These are phyloP conservation scores for Pseudomyrmex pallidus DNA, from an alignment of 1,140 invertebrate genomes.

Conservation along the genomic window DNA sequence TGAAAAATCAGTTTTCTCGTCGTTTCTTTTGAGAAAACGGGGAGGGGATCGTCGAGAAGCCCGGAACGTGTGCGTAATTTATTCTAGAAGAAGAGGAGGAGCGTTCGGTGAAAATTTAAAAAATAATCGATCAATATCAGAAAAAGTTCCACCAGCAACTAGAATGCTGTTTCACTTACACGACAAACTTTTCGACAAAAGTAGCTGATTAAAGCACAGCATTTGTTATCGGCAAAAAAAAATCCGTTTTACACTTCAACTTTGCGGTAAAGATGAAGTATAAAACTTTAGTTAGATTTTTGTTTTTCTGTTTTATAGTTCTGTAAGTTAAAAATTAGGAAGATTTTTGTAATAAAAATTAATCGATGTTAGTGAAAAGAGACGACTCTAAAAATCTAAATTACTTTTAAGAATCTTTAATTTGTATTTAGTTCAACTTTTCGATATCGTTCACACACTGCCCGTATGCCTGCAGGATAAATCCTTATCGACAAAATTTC, in stretches of 20 bases:
- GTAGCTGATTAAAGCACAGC: too few species aligned
- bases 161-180: too few species aligned
- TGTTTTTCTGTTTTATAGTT: background rate
- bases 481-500: background rate
- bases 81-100: background rate
- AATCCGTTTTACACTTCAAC: too few species aligned
- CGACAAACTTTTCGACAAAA: too few species aligned
- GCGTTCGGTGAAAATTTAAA: background rate
- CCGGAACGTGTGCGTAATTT: background rate
- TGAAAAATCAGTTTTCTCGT: slow-evolving; percentile 48
- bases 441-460: background rate
- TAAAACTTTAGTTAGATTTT: background rate
- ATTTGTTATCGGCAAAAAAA: too few species aligned
- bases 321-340: background rate
- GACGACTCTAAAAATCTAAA: background rate
- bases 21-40: slow-evolving; percentile 9
- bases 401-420: slow-evolving; percentile 1
- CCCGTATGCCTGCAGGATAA: background rate
- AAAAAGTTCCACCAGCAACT: background rate
- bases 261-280: background rate
- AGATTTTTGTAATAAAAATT: background rate
- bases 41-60: slow-evolving; percentile 43
- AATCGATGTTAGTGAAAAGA: background rate
- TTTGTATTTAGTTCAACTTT: background rate
- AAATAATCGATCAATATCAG: too few species aligned